Evolutionary conservation across 1,140 invertebrate species (phyloP).

Genomic region (Eumeta japonica): DNA sequence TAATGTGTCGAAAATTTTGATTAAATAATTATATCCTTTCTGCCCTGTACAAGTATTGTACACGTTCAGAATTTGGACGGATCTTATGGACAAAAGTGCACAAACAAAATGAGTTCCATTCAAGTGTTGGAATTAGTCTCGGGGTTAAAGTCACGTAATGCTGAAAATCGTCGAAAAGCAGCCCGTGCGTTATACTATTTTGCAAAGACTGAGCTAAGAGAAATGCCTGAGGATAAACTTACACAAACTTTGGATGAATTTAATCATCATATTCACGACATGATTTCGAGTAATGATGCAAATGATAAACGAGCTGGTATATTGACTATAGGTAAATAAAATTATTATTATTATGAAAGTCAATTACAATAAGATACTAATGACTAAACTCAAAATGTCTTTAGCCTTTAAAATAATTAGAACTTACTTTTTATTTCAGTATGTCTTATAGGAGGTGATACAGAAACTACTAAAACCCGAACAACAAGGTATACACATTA

Average conservation of each 20-base stretch:
- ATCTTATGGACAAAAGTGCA: too few species aligned
- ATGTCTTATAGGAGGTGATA: slow-evolving; percentile 86
- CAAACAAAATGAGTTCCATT: too few species aligned
- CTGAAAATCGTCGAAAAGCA: slow-evolving; percentile 79
- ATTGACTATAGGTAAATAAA: slow-evolving; percentile 81
- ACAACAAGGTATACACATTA: slow-evolving; percentile 91
- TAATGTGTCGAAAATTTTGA: too few species aligned
- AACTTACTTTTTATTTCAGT: slow-evolving; percentile 67
- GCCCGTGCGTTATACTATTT: slow-evolving; percentile 84
- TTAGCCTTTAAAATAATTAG: too few species aligned
- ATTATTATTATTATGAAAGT: too few species aligned
- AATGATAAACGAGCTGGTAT: slow-evolving; percentile 96
- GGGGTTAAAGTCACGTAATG: slow-evolving; percentile 84
- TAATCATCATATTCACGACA: slow-evolving; percentile 91
- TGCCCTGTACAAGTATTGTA: too few species aligned
- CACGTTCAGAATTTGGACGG: too few species aligned
- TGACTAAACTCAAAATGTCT: too few species aligned
- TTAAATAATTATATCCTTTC: too few species aligned
- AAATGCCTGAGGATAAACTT: slow-evolving; percentile 80
- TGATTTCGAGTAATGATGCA: slow-evolving; percentile 87
- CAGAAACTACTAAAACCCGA: slow-evolving; percentile 84
- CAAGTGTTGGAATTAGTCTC: slow-evolving; percentile 77
- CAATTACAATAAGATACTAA: too few species aligned
- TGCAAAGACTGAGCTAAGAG: slow-evolving; percentile 81
- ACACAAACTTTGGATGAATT: slow-evolving; percentile 86